phyloP scores from a whole-genome alignment of 2,797 vertebrate genomes.

The Neomorphus geoffroyi region DNA sequence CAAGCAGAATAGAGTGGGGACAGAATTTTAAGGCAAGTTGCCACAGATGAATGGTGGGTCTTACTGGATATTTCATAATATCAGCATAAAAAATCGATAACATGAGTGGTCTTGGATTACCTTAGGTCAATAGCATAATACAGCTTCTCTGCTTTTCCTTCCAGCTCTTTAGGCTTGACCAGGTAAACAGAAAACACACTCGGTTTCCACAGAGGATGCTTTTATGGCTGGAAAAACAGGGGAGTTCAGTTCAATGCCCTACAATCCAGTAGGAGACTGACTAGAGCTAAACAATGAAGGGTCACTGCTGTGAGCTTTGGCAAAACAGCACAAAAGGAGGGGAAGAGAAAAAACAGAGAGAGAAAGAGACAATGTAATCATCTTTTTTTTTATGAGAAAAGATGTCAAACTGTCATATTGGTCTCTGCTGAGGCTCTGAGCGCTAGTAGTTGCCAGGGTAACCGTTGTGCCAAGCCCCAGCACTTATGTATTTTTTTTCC shows the following conservation, averaged over 20 bases:
- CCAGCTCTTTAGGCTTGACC: background rate
- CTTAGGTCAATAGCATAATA: background rate
- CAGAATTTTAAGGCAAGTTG: background rate
- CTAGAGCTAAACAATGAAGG: background rate
- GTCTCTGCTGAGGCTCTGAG: slow-evolving; percentile 52
- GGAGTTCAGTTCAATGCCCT: background rate
- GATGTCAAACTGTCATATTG: slow-evolving; percentile 75
- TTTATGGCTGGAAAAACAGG: background rate
- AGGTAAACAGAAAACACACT: background rate
- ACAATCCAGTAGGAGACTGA: fast-evolving
- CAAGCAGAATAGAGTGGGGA: fast-evolving
- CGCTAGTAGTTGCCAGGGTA: slow-evolving; percentile 71
- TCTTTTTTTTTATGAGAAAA: slow-evolving; percentile 56
- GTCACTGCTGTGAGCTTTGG: background rate
- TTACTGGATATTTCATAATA: background rate
- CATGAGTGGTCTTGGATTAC: background rate
- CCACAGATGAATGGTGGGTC: background rate
- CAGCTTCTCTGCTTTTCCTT: background rate
- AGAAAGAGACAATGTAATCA: slow-evolving; percentile 21
- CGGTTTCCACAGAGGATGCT: background rate
- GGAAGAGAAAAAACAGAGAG: background rate
- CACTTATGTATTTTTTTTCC: slow-evolving; percentile 72
- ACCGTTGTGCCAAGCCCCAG: slow-evolving; percentile 70
- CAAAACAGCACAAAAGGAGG: background rate
- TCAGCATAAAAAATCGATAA: background rate